Evolutionary conservation across 2,113 vertebrate genomes (phyloP).

Genomic region (Pygoscelis adeliae): DNA sequence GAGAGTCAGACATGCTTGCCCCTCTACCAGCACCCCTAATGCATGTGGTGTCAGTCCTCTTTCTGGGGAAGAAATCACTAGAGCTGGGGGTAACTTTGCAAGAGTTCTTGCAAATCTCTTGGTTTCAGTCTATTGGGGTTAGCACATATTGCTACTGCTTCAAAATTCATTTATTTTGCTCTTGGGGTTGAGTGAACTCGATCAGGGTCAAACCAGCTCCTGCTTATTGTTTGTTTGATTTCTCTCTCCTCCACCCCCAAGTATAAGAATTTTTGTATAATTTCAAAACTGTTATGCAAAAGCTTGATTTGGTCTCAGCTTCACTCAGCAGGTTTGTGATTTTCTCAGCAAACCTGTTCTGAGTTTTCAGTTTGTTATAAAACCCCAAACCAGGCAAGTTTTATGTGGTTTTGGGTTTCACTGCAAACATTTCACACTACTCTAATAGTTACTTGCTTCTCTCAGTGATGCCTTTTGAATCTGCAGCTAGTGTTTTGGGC

Average conservation of each 20-base stretch:
- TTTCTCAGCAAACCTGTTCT: slow-evolving; percentile 33
- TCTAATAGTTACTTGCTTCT: slow-evolving; percentile 30
- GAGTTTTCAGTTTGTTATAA: slow-evolving; percentile 55
- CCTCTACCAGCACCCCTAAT: not conserved
- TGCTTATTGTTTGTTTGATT: slow-evolving; percentile 33
- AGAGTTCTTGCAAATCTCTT: slow-evolving; percentile 14
- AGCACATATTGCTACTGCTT: not conserved
- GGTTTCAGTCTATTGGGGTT: not conserved
- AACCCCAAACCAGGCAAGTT: slow-evolving; percentile 38
- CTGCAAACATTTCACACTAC: slow-evolving; percentile 29
- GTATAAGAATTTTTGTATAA: not conserved
- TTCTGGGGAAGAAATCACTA: slow-evolving; percentile 11
- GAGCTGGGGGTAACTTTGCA: not conserved
- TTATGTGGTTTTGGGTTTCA: slow-evolving; percentile 58
- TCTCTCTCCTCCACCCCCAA: not conserved
- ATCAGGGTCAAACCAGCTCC: slow-evolving; percentile 16
- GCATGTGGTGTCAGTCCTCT: not conserved
- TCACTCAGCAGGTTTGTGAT: not conserved
- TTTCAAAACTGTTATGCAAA: slow-evolving; percentile 15
- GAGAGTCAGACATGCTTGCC: not conserved
- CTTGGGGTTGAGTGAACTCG: not conserved
- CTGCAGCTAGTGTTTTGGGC: not conserved
- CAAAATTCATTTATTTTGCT: slow-evolving; percentile 23
- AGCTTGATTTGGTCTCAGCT: not conserved
- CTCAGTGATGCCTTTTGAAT: slow-evolving; percentile 25